Evolutionary conservation across 2,888 invertebrate genomes (phyloP).

Genomic region (Sinotaia quadrata): DNA sequence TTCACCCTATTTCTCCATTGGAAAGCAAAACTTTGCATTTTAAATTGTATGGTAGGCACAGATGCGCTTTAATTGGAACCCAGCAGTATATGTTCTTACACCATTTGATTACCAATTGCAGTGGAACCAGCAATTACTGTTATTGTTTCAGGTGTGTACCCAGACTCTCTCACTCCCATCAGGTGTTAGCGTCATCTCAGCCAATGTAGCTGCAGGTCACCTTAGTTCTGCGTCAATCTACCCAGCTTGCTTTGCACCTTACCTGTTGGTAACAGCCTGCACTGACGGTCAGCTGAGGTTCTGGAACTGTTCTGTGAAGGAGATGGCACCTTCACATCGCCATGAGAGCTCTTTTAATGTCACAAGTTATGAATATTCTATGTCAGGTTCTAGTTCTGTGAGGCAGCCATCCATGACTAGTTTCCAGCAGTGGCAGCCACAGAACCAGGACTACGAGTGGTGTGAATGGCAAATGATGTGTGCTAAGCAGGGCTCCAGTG

Average conservation of each 20-base stretch:
- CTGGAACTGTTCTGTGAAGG: constrained; percentile 65
- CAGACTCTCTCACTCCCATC: constrained; percentile 89
- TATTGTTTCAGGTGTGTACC: constrained; percentile 90
- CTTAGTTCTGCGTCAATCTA: constrained; percentile 97
- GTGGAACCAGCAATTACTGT: too few species aligned
- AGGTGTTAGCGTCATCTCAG: constrained; percentile 93
- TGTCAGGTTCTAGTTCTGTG: constrained; percentile 42
- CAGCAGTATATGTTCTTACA: too few species aligned
- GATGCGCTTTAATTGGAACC: too few species aligned
- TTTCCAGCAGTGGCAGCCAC: constrained; percentile 23
- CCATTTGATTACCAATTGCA: too few species aligned
- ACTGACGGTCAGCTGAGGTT: constrained; percentile 81
- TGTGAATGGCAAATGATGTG: constrained; percentile 89
- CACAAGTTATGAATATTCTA: constrained; percentile 45
- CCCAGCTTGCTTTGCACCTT: constrained; percentile 98
- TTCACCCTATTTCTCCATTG: too few species aligned
- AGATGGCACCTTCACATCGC: constrained; percentile 8
- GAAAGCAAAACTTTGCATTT: too few species aligned
- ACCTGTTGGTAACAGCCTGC: constrained; percentile 95
- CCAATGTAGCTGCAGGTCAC: constrained; percentile 96
- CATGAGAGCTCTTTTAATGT: constrained; percentile 33
- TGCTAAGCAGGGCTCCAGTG: constrained; percentile 75
- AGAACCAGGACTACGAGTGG: constrained; percentile 79
- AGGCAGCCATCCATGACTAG: constrained; percentile 25
- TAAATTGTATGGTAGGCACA: too few species aligned